Conservation (phyloP, 2,113 vertebrate genomes). For the Monarcha castaneiventris region DNA sequence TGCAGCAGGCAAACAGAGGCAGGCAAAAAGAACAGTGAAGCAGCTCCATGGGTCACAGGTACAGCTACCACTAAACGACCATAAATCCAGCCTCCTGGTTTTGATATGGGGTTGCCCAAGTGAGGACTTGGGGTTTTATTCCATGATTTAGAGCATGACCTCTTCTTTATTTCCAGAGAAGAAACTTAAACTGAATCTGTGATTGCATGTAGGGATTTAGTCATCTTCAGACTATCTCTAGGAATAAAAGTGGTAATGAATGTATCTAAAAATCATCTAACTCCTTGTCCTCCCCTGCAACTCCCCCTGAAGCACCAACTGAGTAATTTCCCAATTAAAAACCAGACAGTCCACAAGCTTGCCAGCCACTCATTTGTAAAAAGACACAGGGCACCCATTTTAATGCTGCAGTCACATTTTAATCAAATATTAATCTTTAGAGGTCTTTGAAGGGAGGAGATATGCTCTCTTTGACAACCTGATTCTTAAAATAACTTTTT, state of each 20-base stretch:
- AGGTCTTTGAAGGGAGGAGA: neutral
- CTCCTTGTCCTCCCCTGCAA: neutral
- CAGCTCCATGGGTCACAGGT: neutral
- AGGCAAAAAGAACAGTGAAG: neutral
- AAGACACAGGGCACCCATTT: constrained; percentile 24
- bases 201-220: neutral
- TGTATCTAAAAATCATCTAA: neutral
- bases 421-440: constrained; percentile 26
- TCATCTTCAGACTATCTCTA: neutral
- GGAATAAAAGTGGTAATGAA: neutral
- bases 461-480: neutral
- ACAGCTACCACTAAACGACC: neutral
- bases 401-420: constrained; percentile 42
- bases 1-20: neutral
- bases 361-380: neutral
- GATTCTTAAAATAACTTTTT: constrained; percentile 7
- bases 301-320: neutral
- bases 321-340: constrained; percentile 5
- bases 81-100: neutral
- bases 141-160: neutral
- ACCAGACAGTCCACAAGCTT: neutral
- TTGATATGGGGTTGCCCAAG: neutral
- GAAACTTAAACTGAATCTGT: neutral
- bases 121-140: neutral
- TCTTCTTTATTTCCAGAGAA: neutral